These are phyloP conservation scores for Xyrichtys novacula DNA, from an alignment of 2,797 vertebrate genomes.

Conservation along the genomic window DNA sequence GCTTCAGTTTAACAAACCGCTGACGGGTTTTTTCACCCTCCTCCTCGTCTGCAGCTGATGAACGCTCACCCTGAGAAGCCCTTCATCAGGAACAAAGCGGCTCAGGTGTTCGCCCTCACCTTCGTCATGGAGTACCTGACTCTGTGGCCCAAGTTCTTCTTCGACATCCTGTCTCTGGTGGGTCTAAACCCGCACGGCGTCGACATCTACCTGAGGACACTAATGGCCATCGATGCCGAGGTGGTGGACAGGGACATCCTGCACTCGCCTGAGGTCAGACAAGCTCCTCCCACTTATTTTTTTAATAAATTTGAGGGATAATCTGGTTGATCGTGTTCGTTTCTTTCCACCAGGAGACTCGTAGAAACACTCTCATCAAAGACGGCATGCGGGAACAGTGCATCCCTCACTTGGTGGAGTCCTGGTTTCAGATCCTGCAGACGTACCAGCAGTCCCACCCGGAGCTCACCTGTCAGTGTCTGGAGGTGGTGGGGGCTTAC, in stretches of 20 bases:
- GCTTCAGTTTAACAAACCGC: too few species aligned
- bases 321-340: rapidly evolving
- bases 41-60: constrained; percentile 85
- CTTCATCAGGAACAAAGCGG: constrained; percentile 98
- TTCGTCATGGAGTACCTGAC: constrained; percentile 96
- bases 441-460: constrained; percentile 94
- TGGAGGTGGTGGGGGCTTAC: constrained; percentile 97
- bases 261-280: constrained; percentile 90
- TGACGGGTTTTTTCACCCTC: neutral
- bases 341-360: constrained; percentile 86
- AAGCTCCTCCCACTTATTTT: neutral
- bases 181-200: constrained; percentile 93
- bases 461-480: constrained; percentile 98
- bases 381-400: constrained; percentile 96
- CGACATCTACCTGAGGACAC: constrained; percentile 95
- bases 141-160: constrained; percentile 98
- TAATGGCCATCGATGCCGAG: constrained; percentile 98
- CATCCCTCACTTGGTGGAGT: constrained; percentile 97
- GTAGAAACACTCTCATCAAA: constrained; percentile 96
- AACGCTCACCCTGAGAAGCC: constrained; percentile 93
- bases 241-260: constrained; percentile 96
- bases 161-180: constrained; percentile 94
- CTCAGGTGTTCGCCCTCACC: constrained; percentile 95
- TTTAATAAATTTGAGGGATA: too few species aligned
- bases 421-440: constrained; percentile 98